Base-by-base conservation (phyloP, 2,888 invertebrate genomes). In the Chloroclysta siterata region DNA sequence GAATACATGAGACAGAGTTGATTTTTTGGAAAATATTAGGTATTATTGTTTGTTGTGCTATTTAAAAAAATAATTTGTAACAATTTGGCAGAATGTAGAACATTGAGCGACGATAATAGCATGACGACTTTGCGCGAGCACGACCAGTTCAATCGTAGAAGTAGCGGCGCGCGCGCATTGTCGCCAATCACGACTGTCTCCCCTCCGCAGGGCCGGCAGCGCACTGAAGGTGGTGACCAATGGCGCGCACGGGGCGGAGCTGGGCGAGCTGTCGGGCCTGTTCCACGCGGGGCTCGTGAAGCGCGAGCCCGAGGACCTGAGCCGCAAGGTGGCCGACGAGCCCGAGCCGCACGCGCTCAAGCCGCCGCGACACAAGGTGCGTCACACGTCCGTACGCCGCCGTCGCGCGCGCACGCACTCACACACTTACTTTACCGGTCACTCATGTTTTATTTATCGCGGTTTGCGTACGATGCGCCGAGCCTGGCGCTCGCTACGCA, bases 251-350 rank as follows among this genome's bases (percentile, higher is more conserved):
- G 94, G 87, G 94, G 94, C 93, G 95, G 95, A 94, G 94, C 94
- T 94, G 94, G 94, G 87, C 88, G 94, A 93, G 83, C 93, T 92
- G 84, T 93, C 92, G 85, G 93, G 93, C 75, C 94, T 95, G 89
- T 94, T 95, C 74, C 94, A 94, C 89, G 94, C 95, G 85, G 95
- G 94, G 83, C 94, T 95, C 84, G 95, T 96, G 87, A 96, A 96
- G 93, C 94, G 96, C 85, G 97, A 96, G 90, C 96, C 96, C 80
- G 96, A 96, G 93, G 97, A 97, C 88, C 94, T 96, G 76, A 96
- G 96, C 93, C 94, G 95, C 87, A 95, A 95, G 93, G 90, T 94
- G 88, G 93, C 94, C 86, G 94, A 94, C 85, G 93, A 93, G 87
- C 94, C 94, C 80, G 87, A 89, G 85, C 85, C 90, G 90, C 92